These are phyloP conservation scores for Conger conger DNA, from an alignment of 2,113 vertebrate genomes.

Conservation along the genomic window DNA sequence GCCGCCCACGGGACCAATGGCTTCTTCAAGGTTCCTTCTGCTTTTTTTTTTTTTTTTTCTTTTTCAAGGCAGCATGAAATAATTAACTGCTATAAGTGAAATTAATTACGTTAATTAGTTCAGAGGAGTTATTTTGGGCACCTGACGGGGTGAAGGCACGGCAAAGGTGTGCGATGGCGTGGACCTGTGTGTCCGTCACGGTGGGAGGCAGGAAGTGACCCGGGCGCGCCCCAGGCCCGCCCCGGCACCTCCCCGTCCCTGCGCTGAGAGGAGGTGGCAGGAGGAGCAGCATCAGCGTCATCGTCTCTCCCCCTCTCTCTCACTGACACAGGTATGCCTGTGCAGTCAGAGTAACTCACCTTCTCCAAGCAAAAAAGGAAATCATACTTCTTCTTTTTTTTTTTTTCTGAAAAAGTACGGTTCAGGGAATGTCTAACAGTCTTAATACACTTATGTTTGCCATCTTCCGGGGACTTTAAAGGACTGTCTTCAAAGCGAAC, in stretches of 20 bases:
- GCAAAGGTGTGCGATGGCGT: slow-evolving; percentile 35
- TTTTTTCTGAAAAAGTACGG: neutral
- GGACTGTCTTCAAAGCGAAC: neutral
- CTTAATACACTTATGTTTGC: neutral
- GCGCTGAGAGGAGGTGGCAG: neutral
- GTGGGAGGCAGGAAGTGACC: slow-evolving; percentile 49
- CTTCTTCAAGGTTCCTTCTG: slow-evolving; percentile 57
- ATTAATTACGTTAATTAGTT: slow-evolving; percentile 81
- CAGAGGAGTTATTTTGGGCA: slow-evolving; percentile 71
- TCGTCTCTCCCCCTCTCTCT: neutral
- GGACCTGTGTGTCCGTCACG: slow-evolving; percentile 16
- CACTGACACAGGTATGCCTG: neutral
- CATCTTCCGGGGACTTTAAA: neutral
- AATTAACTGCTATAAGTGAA: slow-evolving; percentile 82
- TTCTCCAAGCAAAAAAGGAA: neutral
- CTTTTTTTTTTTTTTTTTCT: slow-evolving; percentile 55
- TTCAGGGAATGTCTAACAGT: neutral
- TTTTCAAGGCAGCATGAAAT: slow-evolving; percentile 66
- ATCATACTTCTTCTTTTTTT: neutral
- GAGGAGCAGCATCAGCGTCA: neutral
- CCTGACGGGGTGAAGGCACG: slow-evolving; percentile 29
- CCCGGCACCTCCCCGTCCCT: neutral
- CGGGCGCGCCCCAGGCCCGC: slow-evolving; percentile 33
- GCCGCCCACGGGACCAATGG: slow-evolving; percentile 68
- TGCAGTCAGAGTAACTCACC: neutral